These are phyloP conservation scores for Silurus aristotelis DNA, from an alignment of 2,797 vertebrate species.

Conservation along the genomic window DNA sequence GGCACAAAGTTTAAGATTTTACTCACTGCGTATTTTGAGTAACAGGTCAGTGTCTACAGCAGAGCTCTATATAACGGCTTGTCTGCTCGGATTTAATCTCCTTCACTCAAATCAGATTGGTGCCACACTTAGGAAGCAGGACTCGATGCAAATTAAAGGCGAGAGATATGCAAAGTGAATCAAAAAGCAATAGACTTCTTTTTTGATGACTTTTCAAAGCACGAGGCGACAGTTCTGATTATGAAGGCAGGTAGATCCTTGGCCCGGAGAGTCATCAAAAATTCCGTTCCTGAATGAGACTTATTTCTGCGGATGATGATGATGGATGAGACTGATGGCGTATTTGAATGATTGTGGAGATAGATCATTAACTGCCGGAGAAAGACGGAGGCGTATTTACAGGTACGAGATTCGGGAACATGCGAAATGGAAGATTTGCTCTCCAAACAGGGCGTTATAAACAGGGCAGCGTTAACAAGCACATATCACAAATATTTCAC, in stretches of 20 bases:
- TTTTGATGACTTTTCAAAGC: constrained; percentile 26
- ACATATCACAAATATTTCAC: background rate
- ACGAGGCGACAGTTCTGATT: constrained; percentile 44
- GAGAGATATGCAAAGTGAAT: constrained; percentile 67
- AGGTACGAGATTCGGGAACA: background rate
- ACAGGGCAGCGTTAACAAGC: background rate
- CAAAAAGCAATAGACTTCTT: constrained; percentile 69
- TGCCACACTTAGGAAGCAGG: constrained; percentile 53
- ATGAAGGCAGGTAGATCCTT: constrained; percentile 52
- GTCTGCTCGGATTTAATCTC: constrained; percentile 53
- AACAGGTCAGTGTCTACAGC: background rate
- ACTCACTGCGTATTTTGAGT: background rate
- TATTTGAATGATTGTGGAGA: constrained; percentile 59
- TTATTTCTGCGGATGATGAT: constrained; percentile 68
- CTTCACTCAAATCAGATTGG: constrained; percentile 58
- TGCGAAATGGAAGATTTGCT: constrained; percentile 12
- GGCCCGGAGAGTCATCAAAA: constrained; percentile 76
- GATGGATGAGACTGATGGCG: constrained; percentile 61
- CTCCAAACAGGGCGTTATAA: background rate
- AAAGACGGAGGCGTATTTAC: constrained; percentile 16
- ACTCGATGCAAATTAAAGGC: constrained; percentile 64
- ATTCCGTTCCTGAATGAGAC: constrained; percentile 73
- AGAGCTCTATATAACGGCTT: background rate
- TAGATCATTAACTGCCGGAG: constrained; percentile 66
- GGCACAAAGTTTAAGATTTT: background rate